These are phyloP conservation scores for Cichladusa arquata DNA, from an alignment of 2,113 vertebrate genomes.

Conservation along the genomic window DNA sequence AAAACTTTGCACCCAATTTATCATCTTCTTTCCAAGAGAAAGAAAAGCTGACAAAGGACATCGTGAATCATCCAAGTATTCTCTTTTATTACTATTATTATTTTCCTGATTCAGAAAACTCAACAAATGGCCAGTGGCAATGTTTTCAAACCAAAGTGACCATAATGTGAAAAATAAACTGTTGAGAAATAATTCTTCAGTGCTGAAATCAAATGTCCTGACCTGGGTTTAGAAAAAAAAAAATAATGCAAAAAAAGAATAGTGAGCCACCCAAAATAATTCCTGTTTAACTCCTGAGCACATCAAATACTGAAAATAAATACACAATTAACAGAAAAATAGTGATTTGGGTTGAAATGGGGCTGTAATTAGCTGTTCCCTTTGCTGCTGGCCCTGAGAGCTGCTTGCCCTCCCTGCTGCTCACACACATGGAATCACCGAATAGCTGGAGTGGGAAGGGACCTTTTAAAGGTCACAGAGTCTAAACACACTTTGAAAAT, in stretches of 20 bases:
- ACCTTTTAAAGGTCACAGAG: background rate
- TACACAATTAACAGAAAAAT: background rate
- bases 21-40: background rate
- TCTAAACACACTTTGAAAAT: background rate
- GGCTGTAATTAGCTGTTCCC: background rate
- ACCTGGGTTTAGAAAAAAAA: background rate
- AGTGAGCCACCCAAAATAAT: background rate
- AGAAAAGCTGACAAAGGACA: background rate
- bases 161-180: slow-evolving; percentile 10
- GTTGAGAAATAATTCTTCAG: background rate
- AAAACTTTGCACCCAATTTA: background rate
- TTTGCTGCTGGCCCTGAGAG: background rate
- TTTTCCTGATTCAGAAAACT: background rate
- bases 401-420: background rate
- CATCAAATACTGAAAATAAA: background rate
- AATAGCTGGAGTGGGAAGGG: background rate
- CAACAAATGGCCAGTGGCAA: slow-evolving; percentile 19
- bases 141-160: background rate
- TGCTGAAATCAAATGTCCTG: background rate
- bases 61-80: background rate
- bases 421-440: background rate
- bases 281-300: background rate
- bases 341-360: background rate
- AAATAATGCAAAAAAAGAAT: background rate
- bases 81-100: background rate